These are phyloP conservation scores for Physeter macrocephalus DNA, from an alignment of 2,113 vertebrate species.

Conservation along the genomic window DNA sequence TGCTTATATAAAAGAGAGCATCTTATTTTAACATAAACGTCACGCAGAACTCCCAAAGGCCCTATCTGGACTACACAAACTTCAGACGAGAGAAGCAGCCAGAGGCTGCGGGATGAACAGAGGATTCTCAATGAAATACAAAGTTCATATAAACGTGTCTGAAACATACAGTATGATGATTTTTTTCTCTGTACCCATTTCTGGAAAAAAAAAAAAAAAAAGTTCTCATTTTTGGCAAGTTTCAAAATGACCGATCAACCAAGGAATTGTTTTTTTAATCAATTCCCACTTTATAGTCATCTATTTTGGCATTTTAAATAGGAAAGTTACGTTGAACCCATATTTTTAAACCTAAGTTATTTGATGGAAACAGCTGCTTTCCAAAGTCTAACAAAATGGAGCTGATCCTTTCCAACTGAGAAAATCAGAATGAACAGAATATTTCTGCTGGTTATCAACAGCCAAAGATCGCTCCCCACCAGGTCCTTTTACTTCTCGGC, in stretches of 20 bases:
- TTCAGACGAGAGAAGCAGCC: constrained; percentile 9
- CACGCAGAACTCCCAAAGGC: neutral
- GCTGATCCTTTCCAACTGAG: neutral
- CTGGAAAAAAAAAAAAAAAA: constrained; percentile 25
- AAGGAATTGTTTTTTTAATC: neutral
- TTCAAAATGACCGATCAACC: neutral
- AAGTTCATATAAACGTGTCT: neutral
- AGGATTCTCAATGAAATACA: neutral
- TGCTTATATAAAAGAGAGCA: neutral
- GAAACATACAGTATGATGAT: neutral
- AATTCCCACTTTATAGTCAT: neutral
- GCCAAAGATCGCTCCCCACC: neutral
- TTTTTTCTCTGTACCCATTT: constrained; percentile 21
- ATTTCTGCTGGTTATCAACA: constrained; percentile 17
- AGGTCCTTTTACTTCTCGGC: neutral
- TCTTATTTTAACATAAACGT: constrained; percentile 30
- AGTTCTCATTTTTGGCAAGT: neutral
- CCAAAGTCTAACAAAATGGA: neutral
- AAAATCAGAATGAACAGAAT: neutral
- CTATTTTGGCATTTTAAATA: neutral
- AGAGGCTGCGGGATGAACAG: neutral
- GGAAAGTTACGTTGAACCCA: neutral
- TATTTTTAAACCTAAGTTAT: neutral
- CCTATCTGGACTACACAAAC: neutral
- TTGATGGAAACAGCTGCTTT: neutral